phyloP scores from a whole-genome alignment of 2,797 vertebrate genomes.

The Protonibea diacanthus region DNA sequence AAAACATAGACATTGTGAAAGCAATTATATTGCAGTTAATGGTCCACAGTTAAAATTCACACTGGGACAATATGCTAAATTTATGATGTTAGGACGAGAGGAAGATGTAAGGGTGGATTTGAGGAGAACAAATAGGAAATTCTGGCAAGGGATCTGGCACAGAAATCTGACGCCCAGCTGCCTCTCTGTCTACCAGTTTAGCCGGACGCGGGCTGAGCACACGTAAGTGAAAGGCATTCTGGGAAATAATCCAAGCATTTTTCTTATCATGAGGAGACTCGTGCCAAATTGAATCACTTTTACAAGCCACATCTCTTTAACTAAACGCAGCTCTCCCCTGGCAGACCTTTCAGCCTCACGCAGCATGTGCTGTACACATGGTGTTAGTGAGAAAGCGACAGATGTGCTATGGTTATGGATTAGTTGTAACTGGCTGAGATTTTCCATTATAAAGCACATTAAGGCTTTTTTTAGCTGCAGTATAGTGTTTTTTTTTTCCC shows the following conservation, averaged over 20 bases:
- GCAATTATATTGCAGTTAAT: neutral
- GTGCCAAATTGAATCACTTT: conserved; percentile 63
- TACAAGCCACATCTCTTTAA: conserved; percentile 43
- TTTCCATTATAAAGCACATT: conserved; percentile 41
- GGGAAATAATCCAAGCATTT: conserved; percentile 63
- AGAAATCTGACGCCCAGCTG: conserved; percentile 29
- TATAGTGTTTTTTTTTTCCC: conserved; percentile 37
- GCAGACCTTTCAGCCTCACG: conserved; percentile 37
- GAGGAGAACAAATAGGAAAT: neutral
- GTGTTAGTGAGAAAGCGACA: conserved; percentile 51
- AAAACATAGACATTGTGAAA: no score
- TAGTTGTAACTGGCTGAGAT: conserved; percentile 37
- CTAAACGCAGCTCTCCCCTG: conserved; percentile 26
- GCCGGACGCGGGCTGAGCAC: conserved; percentile 13
- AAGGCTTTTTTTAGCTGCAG: conserved; percentile 23
- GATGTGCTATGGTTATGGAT: conserved; percentile 50
- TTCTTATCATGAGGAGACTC: conserved; percentile 52
- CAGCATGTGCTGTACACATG: conserved; percentile 23
- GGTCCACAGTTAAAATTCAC: neutral
- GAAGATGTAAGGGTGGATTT: neutral
- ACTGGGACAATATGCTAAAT: neutral
- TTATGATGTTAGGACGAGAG: neutral
- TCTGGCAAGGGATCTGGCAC: neutral
- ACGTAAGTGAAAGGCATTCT: conserved; percentile 49
- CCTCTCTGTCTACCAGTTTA: conserved; percentile 24